phyloP scores from a whole-genome alignment of 2,797 vertebrate species.

The Malacoctenus gilli region DNA sequence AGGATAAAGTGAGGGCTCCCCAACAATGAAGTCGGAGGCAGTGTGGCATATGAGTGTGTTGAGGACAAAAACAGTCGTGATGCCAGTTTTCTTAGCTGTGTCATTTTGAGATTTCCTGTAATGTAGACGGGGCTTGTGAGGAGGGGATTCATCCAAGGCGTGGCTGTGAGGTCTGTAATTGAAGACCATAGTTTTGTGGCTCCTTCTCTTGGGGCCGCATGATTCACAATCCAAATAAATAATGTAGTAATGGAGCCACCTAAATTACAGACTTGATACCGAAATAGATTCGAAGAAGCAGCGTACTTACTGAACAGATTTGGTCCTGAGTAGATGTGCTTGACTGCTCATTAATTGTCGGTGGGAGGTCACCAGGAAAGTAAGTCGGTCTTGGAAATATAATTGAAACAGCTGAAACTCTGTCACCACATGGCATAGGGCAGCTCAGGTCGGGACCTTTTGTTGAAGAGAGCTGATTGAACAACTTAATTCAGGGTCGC shows the following conservation, averaged over 20 bases:
- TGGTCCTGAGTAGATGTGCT: constrained; percentile 42
- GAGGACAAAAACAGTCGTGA: constrained; percentile 23
- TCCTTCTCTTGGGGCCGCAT: constrained; percentile 70
- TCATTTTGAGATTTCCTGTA: constrained; percentile 52
- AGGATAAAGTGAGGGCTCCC: background rate
- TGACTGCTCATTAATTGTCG: constrained; percentile 50
- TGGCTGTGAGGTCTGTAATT: constrained; percentile 81
- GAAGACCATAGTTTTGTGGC: constrained; percentile 77
- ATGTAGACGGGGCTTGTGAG: constrained; percentile 50
- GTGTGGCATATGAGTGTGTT: constrained; percentile 28
- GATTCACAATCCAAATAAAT: constrained; percentile 84
- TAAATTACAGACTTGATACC: constrained; percentile 79
- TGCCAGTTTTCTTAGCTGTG: constrained; percentile 44
- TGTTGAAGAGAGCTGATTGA: constrained; percentile 1
- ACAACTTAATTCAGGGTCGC: constrained; percentile 16
- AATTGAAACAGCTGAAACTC: constrained; percentile 7
- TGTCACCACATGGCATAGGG: constrained; percentile 23
- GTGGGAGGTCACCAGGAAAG: constrained; percentile 14
- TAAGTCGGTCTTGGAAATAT: constrained; percentile 12
- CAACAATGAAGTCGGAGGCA: constrained; percentile 34
- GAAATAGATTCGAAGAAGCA: constrained; percentile 75
- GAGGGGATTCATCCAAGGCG: constrained; percentile 73
- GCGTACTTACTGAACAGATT: constrained; percentile 49
- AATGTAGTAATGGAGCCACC: constrained; percentile 80
- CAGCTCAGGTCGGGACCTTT: constrained; percentile 34